Evolutionary conservation across 2,113 vertebrate species (phyloP), one percentile per base, ranked within the genome.

Genomic region (Glaucomys volans): DNA sequence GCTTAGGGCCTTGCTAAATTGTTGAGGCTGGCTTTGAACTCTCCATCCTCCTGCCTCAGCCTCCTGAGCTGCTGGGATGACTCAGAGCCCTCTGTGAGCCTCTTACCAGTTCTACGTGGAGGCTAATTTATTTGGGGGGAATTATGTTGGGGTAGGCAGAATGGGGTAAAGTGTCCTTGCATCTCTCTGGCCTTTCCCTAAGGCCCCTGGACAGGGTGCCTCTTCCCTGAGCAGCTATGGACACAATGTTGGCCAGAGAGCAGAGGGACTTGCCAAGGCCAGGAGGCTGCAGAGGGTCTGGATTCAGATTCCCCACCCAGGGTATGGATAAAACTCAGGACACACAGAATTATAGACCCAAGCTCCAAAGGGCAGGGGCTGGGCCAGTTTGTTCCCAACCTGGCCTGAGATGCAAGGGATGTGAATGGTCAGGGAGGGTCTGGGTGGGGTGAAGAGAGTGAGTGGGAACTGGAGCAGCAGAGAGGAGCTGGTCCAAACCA

Each of bases 401-500:
- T 62, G 24, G 22, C 24, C 85, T 10, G 67, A 50, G 17, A 10
- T 13, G 28, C 32, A 67, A 86, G 44, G 66, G 20, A 26, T 8
- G 1, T 26, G 26, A 35, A 5, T 42, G 76, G 42, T 32, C 76
- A 30, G 76, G 32, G 77, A 37, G 42, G 26, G 22, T 2, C 20
- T 14, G n/a, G 72, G 13, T 40, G 57, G 28, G 64, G 20, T 0
- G 9, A 32, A 76, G 37, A 37, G 24, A 35, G 14, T 1, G 5
- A 11, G 50, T 17, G 59, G n/a, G 40, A 71, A 52, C 75, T 71
- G 44, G 80, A 62, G 5, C 30, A n/a, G 37, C 17, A 2, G 76
- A 42, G 54, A 13, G 40, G 64, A 77, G 72, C 7, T 0, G 1
- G 24, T 0, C 1, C 59, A 62, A 3, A 2, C 2, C 72, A 2